phyloP scores from a whole-genome alignment of 2,888 invertebrate genomes.

The Mesorhabditis sp. region DNA sequence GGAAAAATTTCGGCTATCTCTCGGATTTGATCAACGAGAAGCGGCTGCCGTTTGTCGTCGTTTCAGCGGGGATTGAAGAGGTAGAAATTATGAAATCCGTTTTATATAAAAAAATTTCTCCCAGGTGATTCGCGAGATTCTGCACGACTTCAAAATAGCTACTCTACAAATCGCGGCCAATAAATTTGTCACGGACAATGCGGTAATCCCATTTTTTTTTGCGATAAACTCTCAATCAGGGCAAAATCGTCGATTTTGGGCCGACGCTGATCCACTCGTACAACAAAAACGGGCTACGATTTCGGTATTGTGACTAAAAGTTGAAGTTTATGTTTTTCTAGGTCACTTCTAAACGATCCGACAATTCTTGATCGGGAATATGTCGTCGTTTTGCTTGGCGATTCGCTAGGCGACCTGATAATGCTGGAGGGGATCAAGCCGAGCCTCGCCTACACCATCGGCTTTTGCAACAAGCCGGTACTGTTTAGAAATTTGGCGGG shows the following conservation, averaged over 20 bases:
- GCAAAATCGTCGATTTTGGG: neutral
- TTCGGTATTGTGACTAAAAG: too few relatives aligned
- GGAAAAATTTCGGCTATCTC: neutral
- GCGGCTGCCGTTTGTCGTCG: neutral
- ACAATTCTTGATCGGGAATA: neutral
- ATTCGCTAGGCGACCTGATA: neutral
- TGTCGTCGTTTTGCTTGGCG: neutral
- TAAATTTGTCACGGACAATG: neutral
- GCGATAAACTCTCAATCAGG: neutral
- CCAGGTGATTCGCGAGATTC: neutral
- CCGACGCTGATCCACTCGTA: neutral
- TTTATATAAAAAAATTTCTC: neutral
- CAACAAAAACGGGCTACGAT: neutral
- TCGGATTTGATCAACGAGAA: neutral
- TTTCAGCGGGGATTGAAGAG: conserved; percentile 7
- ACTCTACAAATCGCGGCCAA: neutral
- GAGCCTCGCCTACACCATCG: neutral
- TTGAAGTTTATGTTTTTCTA: neutral
- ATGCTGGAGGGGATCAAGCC: conserved; percentile 4
- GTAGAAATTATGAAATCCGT: neutral
- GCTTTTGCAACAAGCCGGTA: neutral
- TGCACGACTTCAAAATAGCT: neutral
- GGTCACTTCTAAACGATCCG: neutral
- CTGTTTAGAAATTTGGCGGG: too few relatives aligned
- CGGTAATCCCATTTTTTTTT: neutral